Percentiles rank a stretch among this genome's conserved stretches.
Conservation (phyloP, 2,797 vertebrate genomes). For the Muscicapa comitata region DNA sequence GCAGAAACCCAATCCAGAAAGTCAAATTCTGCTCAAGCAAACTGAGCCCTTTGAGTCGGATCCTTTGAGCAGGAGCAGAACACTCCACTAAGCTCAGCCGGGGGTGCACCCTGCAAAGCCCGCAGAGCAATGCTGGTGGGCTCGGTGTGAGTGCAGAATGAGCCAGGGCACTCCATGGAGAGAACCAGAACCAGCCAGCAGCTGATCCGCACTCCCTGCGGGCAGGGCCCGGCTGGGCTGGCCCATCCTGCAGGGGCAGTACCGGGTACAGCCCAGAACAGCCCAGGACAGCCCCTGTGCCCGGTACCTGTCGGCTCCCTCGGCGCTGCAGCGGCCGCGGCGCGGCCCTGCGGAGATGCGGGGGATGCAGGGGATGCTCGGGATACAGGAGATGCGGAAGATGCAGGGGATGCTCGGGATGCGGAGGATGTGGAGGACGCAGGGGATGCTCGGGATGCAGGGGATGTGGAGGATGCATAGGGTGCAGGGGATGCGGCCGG, state of each 20-base stretch:
- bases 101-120: no score
- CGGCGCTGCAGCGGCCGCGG: slow-evolving; percentile 56
- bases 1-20: fast-evolving
- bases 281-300: neutral
- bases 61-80: neutral
- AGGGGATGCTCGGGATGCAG: neutral
- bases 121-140: fast-evolving
- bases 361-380: neutral
- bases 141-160: fast-evolving
- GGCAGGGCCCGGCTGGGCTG: neutral
- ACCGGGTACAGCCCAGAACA: neutral
- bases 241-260: fast-evolving
- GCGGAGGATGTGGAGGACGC: no score
- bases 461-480: neutral
- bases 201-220: fast-evolving
- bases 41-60: neutral
- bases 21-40: neutral
- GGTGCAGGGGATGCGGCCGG: neutral
- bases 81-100: neutral
- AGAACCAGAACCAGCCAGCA: fast-evolving
- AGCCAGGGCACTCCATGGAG: fast-evolving
- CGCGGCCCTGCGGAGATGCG: slow-evolving; percentile 59
- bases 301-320: slow-evolving; percentile 77
- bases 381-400: no score
- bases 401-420: slow-evolving; percentile 10